phyloP scores from a whole-genome alignment of 2,888 invertebrate genomes.

The Lutraria lutraria region DNA sequence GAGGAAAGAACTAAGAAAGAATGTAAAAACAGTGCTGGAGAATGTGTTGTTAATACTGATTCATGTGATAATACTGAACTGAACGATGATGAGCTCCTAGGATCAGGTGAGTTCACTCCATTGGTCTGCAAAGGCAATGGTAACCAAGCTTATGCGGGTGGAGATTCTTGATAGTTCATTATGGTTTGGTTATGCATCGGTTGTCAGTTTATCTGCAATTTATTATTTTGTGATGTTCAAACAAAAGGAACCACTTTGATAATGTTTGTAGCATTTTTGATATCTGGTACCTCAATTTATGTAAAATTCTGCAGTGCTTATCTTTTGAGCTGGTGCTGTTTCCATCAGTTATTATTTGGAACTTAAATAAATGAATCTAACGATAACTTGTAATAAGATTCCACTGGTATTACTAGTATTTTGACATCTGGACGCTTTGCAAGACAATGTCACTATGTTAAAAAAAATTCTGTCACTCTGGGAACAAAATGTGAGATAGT shows the following conservation, averaged over 20 bases:
- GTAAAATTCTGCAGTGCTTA: background rate
- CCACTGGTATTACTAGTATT: no score
- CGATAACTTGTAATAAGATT: no score
- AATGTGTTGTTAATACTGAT: slow-evolving; percentile 22
- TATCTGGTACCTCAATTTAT: background rate
- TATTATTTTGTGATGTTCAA: slow-evolving; percentile 13
- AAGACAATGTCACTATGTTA: no score
- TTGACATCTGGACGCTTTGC: no score
- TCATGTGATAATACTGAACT: slow-evolving; percentile 49
- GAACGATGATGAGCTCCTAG: slow-evolving; percentile 51
- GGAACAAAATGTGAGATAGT: no score
- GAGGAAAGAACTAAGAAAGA: slow-evolving; percentile 60
- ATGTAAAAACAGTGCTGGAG: background rate
- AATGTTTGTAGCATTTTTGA: slow-evolving; percentile 21
- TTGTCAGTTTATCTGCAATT: slow-evolving; percentile 10
- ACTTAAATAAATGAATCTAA: no score
- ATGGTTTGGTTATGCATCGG: background rate
- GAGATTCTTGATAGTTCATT: slow-evolving; percentile 39
- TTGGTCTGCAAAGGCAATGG: slow-evolving; percentile 46
- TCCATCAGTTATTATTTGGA: no score
- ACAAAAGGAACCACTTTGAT: background rate
- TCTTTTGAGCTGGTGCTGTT: no score
- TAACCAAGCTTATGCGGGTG: slow-evolving; percentile 20
- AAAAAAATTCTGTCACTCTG: no score
- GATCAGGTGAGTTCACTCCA: slow-evolving; percentile 67